Base-by-base conservation (phyloP, 23 tunicate genomes). In the Diplosoma virens region DNA sequence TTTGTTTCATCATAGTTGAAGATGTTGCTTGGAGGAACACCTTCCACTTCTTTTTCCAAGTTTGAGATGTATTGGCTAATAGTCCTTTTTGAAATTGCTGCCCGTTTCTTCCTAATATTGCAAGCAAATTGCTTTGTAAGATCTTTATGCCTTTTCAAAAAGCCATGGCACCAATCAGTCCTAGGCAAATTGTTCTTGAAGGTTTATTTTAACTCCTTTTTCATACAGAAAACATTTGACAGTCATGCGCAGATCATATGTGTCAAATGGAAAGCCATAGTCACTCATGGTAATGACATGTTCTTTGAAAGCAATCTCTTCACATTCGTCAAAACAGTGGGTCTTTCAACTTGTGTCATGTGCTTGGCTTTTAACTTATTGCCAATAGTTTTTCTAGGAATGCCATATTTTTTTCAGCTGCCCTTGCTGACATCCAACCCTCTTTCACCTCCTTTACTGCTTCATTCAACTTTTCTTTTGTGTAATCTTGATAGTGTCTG, bases 161-260 rank as follows among this genome's bases (percentile, higher is more conserved):
- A 36, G 17, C 74, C 52, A 17, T 37, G 74, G 36, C 52, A 67
- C 78, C 78, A 73, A 48, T 73, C 78, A 26, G 21, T 16, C 3
- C 78, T 33, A n/a, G 64, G 78, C 21, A 47, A 47, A 73, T 73
- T 73, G 25, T 47, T 11, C 47, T 9, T 23, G 7, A 73, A 73
- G 36, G 29, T 5, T n/a, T 73, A 7, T 27, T 47, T 14, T 27
- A 4, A 6, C 23, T 48, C 78, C 64, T 29, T 61, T 61, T 29
- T 61, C 6, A 4, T 29, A 7, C 21, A 61, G 21, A 35, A 27
- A 29, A 18, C 28, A 29, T 61, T 61, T 61, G 11, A 29, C 69
- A 27, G 69, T 27, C 69, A 61, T 61, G 2, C 69, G 34, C 14
- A 61, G 18, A 29, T 27, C 69, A 29, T 61, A 61, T 61, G 69